Base-by-base conservation (phyloP, 2,888 invertebrate species). In the Periphyllus acericola region DNA sequence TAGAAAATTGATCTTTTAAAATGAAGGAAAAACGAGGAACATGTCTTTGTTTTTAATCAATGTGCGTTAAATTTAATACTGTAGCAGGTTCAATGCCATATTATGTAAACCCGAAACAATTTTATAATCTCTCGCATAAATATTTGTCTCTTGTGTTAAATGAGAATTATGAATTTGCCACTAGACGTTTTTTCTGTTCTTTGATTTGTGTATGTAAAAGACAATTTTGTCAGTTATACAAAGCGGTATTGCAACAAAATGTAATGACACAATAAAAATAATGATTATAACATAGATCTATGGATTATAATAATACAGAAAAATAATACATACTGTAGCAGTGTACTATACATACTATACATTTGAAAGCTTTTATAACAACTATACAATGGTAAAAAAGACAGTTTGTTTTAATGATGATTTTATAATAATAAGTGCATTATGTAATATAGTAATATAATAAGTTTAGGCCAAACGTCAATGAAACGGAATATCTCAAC, bases 1-100 rank as follows among this genome's bases (percentile, higher is more conserved):
- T 85, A 75, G 36, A 87, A 40, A 74, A 81, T 87, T 66, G 46
- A 87, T 81, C 74, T 66, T 87, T 72, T 55, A 72, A 81, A 87
- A 72, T 46, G 60, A 81, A 87, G n/a, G 46, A 66, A 36, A 75
- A 81, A 80, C 5, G 71, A 87, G 87, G 87, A 87, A 87, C 87
- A 87, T 87, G 8, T 46, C 21, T 72, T 25, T 55, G 3, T 46
- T 52, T 79, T 78, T 46, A 36, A 68, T 78, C 2, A 52, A 80
- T 72, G 55, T 80, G 71, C 29, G 21, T 72, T 79, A 19, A 71
- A 79, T 55, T 85, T 79, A 71, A 85, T 85, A 68, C 85, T 85
- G 76, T 68, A 68, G 34, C 40, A 66, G 75, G 76, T 78, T 78
- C n/a, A 78, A 85, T 85, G 85, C 21, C 66, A n/a, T 78, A 46